Evolutionary conservation across 2,113 vertebrate genomes (phyloP), one percentile per base, ranked within the genome.

Genomic region (Chionis minor): DNA sequence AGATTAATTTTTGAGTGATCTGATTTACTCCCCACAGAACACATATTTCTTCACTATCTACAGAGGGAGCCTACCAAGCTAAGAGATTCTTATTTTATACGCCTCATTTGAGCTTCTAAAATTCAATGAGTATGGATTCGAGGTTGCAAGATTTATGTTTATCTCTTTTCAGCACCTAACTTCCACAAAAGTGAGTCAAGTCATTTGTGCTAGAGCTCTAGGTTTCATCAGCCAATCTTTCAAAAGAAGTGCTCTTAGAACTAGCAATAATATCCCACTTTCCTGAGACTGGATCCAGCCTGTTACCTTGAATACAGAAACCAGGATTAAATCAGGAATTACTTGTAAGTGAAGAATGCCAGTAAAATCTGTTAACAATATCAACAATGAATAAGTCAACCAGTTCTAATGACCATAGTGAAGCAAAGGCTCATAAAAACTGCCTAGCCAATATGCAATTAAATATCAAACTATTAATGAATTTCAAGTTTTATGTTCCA

Each of bases 401-500:
- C 28, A 75, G 8, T 71, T 92, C 66, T 90, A 93, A 92, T 49
- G 74, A 72, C 66, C 81, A 65, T 9, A 72, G 78, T 72, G 75
- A 90, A 75, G 35, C 26, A 82, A 93, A 81, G 9, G 24, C 62
- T 92, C 52, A 67, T 67, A 79, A 88, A 89, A 87, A 67, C 18
- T 85, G 38, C 66, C 65, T 44, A 86, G 35, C 28, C 59, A 89
- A 63, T 58, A 80, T 19, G 59, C 55, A 94, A 86, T 94, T 95
- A 96, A 91, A 91, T 70, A 85, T 26, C 44, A 52, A 87, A 71
- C 32, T 92, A 89, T 79, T 84, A 89, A 89, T 59, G 27, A 87
- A 79, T 85, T 87, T 94, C 70, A 65, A 74, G 47, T 75, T 84
- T 94, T 94, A 27, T 75, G 66, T 91, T 95, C 62, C 87, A 91